Evolutionary conservation across 2,888 invertebrate genomes (phyloP).

Genomic region (Patella pellucida): DNA sequence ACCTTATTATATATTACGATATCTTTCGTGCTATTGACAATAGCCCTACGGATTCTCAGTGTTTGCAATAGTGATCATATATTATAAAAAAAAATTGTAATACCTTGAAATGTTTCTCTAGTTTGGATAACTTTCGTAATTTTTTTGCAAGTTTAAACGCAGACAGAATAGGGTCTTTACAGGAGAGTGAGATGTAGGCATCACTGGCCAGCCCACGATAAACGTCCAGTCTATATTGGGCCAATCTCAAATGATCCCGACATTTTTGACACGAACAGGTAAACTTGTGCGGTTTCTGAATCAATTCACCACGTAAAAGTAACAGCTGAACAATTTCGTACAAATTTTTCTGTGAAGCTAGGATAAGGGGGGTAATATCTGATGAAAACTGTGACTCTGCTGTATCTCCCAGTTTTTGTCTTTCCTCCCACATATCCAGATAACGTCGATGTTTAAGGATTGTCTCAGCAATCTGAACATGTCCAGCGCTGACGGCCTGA

Average conservation of each 20-base stretch:
- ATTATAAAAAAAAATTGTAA: no score
- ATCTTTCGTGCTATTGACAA: no score
- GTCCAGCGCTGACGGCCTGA: slow-evolving; percentile 67
- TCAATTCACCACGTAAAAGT: slow-evolving; percentile 62
- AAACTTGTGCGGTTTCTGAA: slow-evolving; percentile 66
- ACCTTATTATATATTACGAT: no score
- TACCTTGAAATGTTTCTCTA: slow-evolving; percentile 70
- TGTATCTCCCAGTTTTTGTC: slow-evolving; percentile 54
- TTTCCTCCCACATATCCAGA: no score
- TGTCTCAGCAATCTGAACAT: slow-evolving; percentile 68
- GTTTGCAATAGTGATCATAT: no score
- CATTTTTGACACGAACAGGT: slow-evolving; percentile 65
- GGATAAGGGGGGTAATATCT: slow-evolving; percentile 66
- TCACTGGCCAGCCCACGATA: slow-evolving; percentile 67
- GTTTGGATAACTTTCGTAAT: slow-evolving; percentile 55
- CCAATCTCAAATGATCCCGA: slow-evolving; percentile 65
- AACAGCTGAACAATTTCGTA: slow-evolving; percentile 66
- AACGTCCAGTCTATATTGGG: slow-evolving; percentile 66
- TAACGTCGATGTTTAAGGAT: slow-evolving; percentile 68
- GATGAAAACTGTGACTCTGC: slow-evolving; percentile 67
- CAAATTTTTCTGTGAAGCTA: slow-evolving; percentile 67
- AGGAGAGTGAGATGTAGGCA: slow-evolving; percentile 67
- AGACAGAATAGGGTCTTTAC: slow-evolving; percentile 67
- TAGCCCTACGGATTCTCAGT: no score
- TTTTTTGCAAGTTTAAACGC: slow-evolving; percentile 65